Conservation (phyloP, 1,140 invertebrate genomes). For the Danaus plexippus region DNA sequence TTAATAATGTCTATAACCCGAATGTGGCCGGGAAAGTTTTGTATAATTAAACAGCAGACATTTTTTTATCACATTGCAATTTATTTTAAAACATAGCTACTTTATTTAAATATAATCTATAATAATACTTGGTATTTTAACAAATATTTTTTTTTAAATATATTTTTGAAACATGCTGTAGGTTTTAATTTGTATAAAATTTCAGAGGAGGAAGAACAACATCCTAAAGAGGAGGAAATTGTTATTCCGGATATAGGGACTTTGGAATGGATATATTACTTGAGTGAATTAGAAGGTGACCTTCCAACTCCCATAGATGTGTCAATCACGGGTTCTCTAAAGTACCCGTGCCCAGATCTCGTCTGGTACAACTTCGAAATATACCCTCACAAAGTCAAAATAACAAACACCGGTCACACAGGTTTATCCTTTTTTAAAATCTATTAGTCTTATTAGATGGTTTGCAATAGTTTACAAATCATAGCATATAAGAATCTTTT, state of each 20-base stretch:
- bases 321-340: conserved; percentile 63
- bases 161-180: conserved; percentile 12
- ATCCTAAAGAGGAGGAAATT: conserved; percentile 26
- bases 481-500: too few species aligned
- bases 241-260: conserved; percentile 46
- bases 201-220: conserved; percentile 27
- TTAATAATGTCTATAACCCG: too few species aligned
- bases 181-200: conserved; percentile 11
- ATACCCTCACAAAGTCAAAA: conserved; percentile 73
- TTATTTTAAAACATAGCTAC: background rate
- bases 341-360: conserved; percentile 63
- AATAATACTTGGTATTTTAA: background rate
- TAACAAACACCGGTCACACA: conserved; percentile 75
- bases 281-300: conserved; percentile 39
- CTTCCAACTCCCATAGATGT: conserved; percentile 73
- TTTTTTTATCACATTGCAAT: too few species aligned
- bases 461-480: too few species aligned
- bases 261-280: conserved; percentile 42
- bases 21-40: too few species aligned
- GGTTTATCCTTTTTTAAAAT: conserved; percentile 44
- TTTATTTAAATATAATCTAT: background rate
- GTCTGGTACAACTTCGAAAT: conserved; percentile 72
- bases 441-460: too few species aligned
- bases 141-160: conserved; percentile 1
- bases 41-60: too few species aligned